A percentile compares a stretch with the other conserved stretches of the same genome.
These are phyloP conservation scores for Rhinolophus ferrumequinum DNA, from an alignment of 2,113 vertebrate species.

Conservation along the genomic window DNA sequence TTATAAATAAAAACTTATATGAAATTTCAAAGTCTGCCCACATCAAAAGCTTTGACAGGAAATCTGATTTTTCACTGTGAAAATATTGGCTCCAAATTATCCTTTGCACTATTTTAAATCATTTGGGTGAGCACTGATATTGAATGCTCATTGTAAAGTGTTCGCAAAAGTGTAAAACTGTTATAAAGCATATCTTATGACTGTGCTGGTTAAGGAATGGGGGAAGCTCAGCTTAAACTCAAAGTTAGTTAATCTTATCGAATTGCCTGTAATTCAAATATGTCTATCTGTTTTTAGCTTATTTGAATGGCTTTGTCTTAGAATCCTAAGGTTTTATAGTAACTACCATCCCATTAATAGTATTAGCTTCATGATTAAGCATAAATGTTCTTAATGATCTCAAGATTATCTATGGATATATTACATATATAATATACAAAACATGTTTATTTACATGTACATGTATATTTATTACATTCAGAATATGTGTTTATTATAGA, in stretches of 20 bases:
- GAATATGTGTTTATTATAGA: neutral
- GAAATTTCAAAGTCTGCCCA: neutral
- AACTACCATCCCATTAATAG: neutral
- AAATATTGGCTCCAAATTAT: neutral
- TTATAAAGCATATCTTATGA: neutral
- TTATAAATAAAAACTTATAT: neutral
- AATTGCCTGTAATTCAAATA: constrained; percentile 19
- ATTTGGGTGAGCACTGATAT: neutral
- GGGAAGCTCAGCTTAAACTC: neutral
- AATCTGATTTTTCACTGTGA: neutral
- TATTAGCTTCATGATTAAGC: neutral
- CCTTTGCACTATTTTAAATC: neutral
- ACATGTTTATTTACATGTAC: neutral
- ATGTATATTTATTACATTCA: constrained; percentile 15
- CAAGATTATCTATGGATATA: neutral
- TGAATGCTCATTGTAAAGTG: neutral
- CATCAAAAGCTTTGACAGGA: neutral
- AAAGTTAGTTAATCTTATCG: neutral
- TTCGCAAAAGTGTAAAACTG: neutral
- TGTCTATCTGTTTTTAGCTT: neutral
- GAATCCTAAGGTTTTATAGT: neutral
- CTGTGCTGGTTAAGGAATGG: neutral
- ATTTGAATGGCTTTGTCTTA: constrained; percentile 33
- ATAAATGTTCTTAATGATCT: neutral
- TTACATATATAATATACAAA: neutral